These are phyloP conservation scores for Piprites chloris DNA, from an alignment of 2,113 vertebrate genomes.

Conservation along the genomic window DNA sequence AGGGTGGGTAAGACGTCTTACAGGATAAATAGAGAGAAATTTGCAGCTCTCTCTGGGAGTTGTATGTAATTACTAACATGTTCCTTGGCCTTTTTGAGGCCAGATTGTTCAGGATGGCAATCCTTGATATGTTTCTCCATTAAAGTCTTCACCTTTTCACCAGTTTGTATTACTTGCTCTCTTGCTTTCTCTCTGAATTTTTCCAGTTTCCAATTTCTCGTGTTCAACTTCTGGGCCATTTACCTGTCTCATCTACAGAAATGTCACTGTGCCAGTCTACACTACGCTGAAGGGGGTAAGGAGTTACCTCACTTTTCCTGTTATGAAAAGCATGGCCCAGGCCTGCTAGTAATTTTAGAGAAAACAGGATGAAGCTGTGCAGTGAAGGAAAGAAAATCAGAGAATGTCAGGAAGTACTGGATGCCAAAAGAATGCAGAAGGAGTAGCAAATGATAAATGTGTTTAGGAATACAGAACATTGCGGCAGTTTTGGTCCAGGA, in stretches of 20 bases:
- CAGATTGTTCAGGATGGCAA: neutral
- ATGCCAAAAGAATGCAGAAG: neutral
- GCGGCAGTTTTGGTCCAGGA: neutral
- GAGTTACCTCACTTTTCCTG: neutral
- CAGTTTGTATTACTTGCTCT: neutral
- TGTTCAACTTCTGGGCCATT: conserved; percentile 77
- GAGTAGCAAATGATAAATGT: neutral
- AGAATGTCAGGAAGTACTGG: neutral
- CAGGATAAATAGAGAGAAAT: neutral
- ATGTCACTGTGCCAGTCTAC: conserved; percentile 85
- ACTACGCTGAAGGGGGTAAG: conserved; percentile 89
- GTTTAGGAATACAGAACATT: neutral
- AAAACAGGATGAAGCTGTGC: neutral
- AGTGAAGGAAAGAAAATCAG: neutral
- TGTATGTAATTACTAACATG: neutral
- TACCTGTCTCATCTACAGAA: conserved; percentile 84
- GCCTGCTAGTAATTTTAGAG: neutral
- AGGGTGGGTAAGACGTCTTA: neutral
- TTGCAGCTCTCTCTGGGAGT: neutral
- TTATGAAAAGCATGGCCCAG: neutral
- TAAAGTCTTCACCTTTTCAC: neutral
- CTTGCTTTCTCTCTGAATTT: conserved; percentile 4
- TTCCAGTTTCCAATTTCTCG: conserved; percentile 73
- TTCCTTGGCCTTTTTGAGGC: neutral
- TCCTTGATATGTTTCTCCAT: neutral